Conservation (phyloP, 2,888 invertebrate genomes). For the Epirrita christyi region DNA sequence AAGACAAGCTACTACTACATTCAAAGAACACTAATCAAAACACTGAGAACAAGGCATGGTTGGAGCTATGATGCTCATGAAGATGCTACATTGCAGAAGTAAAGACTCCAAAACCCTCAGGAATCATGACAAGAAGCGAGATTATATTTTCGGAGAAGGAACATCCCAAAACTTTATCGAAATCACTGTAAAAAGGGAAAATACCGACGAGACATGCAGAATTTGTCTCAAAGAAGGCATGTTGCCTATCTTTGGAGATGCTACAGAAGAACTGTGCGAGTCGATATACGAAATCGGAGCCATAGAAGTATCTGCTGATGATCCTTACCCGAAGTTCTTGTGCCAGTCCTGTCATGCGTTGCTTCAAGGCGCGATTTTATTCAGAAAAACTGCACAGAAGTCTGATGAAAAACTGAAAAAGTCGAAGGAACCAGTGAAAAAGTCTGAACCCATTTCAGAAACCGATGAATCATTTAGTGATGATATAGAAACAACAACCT, state of each 20-base stretch:
- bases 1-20: too few relatives aligned
- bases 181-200: conserved; percentile 12
- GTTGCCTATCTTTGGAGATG: conserved; percentile 60
- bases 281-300: conserved; percentile 56
- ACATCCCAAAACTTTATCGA: conserved; percentile 4
- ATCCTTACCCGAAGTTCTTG: conserved; percentile 65
- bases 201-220: conserved; percentile 39
- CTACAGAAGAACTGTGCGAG: conserved; percentile 51
- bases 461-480: conserved; percentile 25
- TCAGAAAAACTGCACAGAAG: conserved; percentile 69
- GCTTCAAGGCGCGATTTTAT: conserved; percentile 65
- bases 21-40: too few relatives aligned
- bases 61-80: conserved; percentile 19
- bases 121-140: neutral
- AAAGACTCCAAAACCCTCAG: conserved; percentile 2
- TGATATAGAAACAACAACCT: conserved; percentile 33
- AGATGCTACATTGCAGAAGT: conserved; percentile 32
- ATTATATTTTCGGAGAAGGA: conserved; percentile 4
- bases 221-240: conserved; percentile 70
- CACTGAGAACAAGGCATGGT: conserved; percentile 18
- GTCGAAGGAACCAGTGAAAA: neutral
- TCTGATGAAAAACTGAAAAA: conserved; percentile 58
- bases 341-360: conserved; percentile 63
- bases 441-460: conserved; percentile 22
- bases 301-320: conserved; percentile 56